These are phyloP conservation scores for Charaxes varanes DNA, from an alignment of 1,140 invertebrate genomes.

Conservation along the genomic window DNA sequence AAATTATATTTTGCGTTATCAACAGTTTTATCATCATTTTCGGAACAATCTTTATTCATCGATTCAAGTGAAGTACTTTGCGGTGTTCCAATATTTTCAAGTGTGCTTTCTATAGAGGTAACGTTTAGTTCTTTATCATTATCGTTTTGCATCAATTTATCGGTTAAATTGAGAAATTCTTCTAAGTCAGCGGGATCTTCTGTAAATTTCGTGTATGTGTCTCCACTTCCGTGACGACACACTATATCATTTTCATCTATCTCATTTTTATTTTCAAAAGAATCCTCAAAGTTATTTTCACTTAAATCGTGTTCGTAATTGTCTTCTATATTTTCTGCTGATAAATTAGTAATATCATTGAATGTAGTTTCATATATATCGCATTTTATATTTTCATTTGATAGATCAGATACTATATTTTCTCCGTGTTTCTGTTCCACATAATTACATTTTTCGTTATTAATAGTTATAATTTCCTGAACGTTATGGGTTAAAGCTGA, in stretches of 20 bases:
- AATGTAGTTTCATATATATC: slow-evolving; percentile 6
- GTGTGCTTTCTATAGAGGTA: slow-evolving; percentile 24
- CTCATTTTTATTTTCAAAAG: slow-evolving; percentile 28
- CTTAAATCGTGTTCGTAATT: slow-evolving; percentile 47
- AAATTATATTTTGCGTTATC: slow-evolving; percentile 32
- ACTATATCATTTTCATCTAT: slow-evolving; percentile 26
- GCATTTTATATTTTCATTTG: not conserved
- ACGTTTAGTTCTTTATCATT: slow-evolving; percentile 18
- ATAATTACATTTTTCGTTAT: no score
- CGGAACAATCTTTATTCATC: slow-evolving; percentile 26
- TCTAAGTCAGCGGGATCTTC: slow-evolving; percentile 53
- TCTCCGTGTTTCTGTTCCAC: no score
- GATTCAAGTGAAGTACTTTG: slow-evolving; percentile 51
- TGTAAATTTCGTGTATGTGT: slow-evolving; percentile 64
- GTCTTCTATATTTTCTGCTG: slow-evolving; percentile 41
- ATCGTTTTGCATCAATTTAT: slow-evolving; percentile 44
- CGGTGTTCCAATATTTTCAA: slow-evolving; percentile 50
- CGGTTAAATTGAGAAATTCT: slow-evolving; percentile 61
- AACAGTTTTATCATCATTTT: slow-evolving; percentile 7
- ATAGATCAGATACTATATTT: not conserved
- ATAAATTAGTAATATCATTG: slow-evolving; percentile 17
- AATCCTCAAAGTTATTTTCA: slow-evolving; percentile 38
- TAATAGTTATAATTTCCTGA: no score
- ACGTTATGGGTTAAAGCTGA: not conserved
- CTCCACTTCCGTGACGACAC: slow-evolving; percentile 54